Evolutionary conservation across 2,888 invertebrate species (phyloP), one percentile per base, ranked within the genome.

Genomic region (Phyllotreta cruciferae): DNA sequence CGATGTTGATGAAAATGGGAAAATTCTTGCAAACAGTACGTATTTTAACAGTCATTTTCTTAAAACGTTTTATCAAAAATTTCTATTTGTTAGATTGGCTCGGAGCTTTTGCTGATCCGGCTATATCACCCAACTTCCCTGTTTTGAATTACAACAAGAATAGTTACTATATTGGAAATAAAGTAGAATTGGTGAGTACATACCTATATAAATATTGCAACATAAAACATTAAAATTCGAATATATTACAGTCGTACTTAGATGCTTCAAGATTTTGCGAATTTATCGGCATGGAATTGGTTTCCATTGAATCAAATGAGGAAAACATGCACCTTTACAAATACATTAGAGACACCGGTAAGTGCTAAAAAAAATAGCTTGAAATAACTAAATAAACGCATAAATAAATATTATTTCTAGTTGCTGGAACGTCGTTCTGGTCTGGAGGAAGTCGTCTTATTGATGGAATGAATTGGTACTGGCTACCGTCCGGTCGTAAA

Each of bases 401-500:
- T 35, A 10, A 24, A 10, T 60, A 24, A 24, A 24, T 24, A 4
- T 53, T 36, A 5, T 55, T 45, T 57, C 13, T 53, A 63, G 63
- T 55, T 42, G 54, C 53, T 42, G 60, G 55, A 11, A 44, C 14
- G 3, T 37, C 11, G 6, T 63, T 53, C 47, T 63, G 63, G 63
- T 55, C 58, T 8, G 58, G 58, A 14, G 63, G 58, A 4, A 44
- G 44, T 14, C 38, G 55, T 34, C 45, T 60, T 10, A 37, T 63
- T 13, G 63, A 63, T 44, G 63, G 63, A 1, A 54, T 35, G 6
- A 49, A 52, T 37, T 63, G 63, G 63, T 45, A 58, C 2, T 63
- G 63, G 63, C 37, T 60, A 13, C 49, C 63, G 0, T 54, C 39
- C 6, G 63, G 58, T 36, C 35, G 49, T n/a, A 38, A 60, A 41